phyloP scores from a whole-genome alignment of 2,888 invertebrate genomes.

The Andrena dorsata region DNA sequence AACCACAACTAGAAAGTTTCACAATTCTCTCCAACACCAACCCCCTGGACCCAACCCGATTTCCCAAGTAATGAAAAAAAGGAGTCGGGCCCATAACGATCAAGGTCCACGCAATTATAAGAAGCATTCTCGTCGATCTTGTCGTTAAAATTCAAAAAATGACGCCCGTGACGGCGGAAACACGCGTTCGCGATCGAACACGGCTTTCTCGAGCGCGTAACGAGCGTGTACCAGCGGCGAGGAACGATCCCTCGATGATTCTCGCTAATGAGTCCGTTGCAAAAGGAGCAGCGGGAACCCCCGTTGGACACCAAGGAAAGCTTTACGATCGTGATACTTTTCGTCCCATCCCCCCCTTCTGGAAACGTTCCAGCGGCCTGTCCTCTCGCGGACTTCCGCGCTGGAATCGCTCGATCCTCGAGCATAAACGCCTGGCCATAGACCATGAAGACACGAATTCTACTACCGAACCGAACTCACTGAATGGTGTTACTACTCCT shows the following conservation, averaged over 20 bases:
- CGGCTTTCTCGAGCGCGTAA: constrained; percentile 17
- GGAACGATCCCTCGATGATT: constrained; percentile 33
- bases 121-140: constrained; percentile 9
- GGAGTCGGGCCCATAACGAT: neutral
- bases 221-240: constrained; percentile 22
- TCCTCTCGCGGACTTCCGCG: constrained; percentile 30
- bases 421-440: constrained; percentile 53
- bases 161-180: constrained; percentile 14
- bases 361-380: neutral
- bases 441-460: constrained; percentile 72
- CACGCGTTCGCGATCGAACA: constrained; percentile 27
- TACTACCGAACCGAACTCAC: constrained; percentile 72
- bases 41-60: neutral
- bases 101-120: constrained; percentile 10
- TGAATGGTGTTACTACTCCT: constrained; percentile 73
- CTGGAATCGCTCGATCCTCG: constrained; percentile 27
- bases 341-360: constrained; percentile 1
- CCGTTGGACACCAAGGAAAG: constrained; percentile 23
- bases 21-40: neutral
- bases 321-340: constrained; percentile 36
- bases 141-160: constrained; percentile 23
- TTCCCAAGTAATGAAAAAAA: neutral
- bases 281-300: constrained; percentile 12
- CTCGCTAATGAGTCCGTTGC: constrained; percentile 31
- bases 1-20: neutral